A percentile compares a stretch with the other conserved stretches of the same genome.
Conservation (phyloP, 2,113 vertebrate genomes). For the Fregetta grallaria region DNA sequence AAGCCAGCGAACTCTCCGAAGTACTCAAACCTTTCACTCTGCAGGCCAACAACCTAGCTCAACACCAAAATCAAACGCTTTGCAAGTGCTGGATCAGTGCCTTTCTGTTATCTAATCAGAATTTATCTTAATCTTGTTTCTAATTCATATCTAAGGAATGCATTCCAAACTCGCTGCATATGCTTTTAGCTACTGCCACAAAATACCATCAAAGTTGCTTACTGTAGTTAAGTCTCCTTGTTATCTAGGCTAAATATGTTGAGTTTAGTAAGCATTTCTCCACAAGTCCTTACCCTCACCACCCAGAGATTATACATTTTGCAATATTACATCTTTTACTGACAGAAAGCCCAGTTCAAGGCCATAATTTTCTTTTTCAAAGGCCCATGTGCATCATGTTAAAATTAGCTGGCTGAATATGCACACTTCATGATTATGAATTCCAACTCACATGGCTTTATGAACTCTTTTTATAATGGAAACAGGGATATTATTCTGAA, state of each 20-base stretch:
- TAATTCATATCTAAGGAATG: slow-evolving; percentile 57
- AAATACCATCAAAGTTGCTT: slow-evolving; percentile 5
- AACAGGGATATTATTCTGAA: background rate
- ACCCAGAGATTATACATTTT: slow-evolving; percentile 38
- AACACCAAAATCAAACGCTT: background rate
- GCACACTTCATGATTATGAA: background rate
- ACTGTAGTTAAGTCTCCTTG: background rate
- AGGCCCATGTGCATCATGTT: background rate
- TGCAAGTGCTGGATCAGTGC: background rate
- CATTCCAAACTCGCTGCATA: slow-evolving; percentile 16
- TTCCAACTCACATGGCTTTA: background rate
- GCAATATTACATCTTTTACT: slow-evolving; percentile 11
- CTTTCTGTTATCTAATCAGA: slow-evolving; percentile 34
- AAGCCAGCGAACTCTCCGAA: slow-evolving; percentile 3
- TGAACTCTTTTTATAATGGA: background rate
- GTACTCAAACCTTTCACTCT: background rate
- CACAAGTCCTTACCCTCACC: background rate
- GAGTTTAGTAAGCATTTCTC: slow-evolving; percentile 25
- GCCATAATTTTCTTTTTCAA: slow-evolving; percentile 20
- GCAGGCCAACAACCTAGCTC: background rate
- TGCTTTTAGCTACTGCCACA: slow-evolving; percentile 18
- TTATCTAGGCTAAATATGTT: slow-evolving; percentile 42
- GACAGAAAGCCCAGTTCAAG: slow-evolving; percentile 26
- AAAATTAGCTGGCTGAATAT: slow-evolving; percentile 7
- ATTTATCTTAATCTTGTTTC: slow-evolving; percentile 37